Base-by-base conservation (phyloP, 1,140 invertebrate species). In the Drosophila mojavensis region DNA sequence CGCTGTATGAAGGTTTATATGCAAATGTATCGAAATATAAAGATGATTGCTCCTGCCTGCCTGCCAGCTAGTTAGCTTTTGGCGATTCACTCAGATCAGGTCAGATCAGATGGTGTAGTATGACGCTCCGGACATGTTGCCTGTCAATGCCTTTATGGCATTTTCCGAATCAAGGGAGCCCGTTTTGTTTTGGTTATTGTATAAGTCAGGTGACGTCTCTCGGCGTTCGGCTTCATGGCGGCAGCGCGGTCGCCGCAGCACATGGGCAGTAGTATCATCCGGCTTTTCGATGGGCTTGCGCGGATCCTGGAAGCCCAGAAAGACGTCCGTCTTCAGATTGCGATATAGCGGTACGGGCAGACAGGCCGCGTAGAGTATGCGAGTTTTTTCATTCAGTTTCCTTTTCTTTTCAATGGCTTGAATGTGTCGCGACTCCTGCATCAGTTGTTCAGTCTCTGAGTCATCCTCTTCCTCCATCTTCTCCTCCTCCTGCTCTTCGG, bases 271-370 rank as follows among this genome's bases (percentile, higher is more conserved):
- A 6, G 13, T n/a, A 3, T 0, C 2, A 0, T 43, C 13, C 41
- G 41, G 41, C 11, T 11, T 4, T 0, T 13, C 11, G 11, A 1
- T 13, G 0, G 2, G 0, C 5, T 24, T 39, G 5, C 10, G 33
- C 0, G 61, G 53, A 58, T 58, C 13, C 9, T 28, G n/a, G n/a
- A 53, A 71, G 26, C 61, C 68, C 5, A 71, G 7, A 6, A 53
- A 66, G 3, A 66, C 36, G 0, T 54, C 5, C 2, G 63, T 45
- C 1, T 51, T 7, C 1, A 65, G 45, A 13, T 2, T 20, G 1
- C 3, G 53, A 20, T 24, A 17, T 5, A 13, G 11, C 1, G 10
- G 5, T 13, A 51, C 6, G 24, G 50, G 50, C 50, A 26, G 24
- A 28, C 24, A 6, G 10, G 11, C 9, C 1, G 4, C 0, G 9